A percentile compares a stretch with the other conserved stretches of the same genome.
Evolutionary conservation across 2,888 invertebrate species (phyloP).

Genomic region (Matsumyia berberina): DNA sequence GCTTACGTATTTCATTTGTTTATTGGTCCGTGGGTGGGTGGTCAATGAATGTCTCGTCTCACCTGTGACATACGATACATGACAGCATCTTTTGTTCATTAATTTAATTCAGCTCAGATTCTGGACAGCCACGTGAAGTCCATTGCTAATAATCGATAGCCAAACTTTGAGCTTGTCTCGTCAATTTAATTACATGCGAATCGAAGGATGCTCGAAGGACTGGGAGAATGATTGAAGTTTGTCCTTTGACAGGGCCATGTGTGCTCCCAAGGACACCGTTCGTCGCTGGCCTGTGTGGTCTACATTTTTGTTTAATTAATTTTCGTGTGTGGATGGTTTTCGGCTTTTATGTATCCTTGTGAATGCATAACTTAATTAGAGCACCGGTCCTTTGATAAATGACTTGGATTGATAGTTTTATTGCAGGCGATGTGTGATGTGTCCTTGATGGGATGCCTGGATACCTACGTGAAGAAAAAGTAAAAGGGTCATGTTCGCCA

Average conservation of each 20-base stretch:
- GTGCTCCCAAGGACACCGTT: neutral
- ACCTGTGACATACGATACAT: neutral
- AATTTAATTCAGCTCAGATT: constrained; percentile 10
- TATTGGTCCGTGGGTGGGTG: neutral
- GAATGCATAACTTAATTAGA: too few relatives aligned
- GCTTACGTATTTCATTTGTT: neutral
- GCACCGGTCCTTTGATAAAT: too few relatives aligned
- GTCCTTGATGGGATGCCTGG: too few relatives aligned
- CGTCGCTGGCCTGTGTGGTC: neutral
- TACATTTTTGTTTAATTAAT: constrained; percentile 21
- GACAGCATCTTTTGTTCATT: neutral
- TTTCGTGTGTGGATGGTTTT: neutral
- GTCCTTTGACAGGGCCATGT: neutral
- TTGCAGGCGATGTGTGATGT: too few relatives aligned
- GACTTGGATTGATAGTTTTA: too few relatives aligned
- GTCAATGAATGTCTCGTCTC: neutral
- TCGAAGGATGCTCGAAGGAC: neutral
- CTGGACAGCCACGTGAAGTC: constrained; percentile 9
- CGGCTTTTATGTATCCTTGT: too few relatives aligned
- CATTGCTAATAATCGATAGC: constrained; percentile 27
- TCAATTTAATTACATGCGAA: constrained; percentile 25
- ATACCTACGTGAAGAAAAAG: too few relatives aligned
- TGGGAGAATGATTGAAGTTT: neutral
- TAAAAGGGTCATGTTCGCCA: too few relatives aligned
- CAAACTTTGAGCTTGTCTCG: constrained; percentile 7